Percentiles rank a stretch among this genome's conserved stretches.
Conservation (phyloP, 2,113 vertebrate species). For the Cololabis saira region DNA sequence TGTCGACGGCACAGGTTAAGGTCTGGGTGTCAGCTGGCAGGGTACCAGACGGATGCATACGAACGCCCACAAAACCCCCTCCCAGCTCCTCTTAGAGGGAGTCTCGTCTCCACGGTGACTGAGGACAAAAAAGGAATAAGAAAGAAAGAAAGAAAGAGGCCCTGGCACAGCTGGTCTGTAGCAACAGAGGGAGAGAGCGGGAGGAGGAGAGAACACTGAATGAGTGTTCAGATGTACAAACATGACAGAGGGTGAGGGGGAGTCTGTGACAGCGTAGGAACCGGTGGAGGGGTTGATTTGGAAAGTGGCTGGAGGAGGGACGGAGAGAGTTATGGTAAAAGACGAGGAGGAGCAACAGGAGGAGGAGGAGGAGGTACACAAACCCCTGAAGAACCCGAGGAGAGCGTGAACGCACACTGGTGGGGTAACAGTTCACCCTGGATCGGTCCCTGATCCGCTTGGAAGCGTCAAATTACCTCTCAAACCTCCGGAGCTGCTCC, state of each 20-base stretch:
- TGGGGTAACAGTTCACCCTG: conserved; percentile 20
- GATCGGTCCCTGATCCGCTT: conserved; percentile 27
- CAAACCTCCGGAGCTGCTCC: conserved; percentile 19
- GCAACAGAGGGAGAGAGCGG: conserved; percentile 17
- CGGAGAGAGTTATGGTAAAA: conserved; percentile 1
- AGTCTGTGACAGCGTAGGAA: conserved; percentile 43
- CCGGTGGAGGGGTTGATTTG: conserved; percentile 26
- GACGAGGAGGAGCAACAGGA: conserved; percentile 5
- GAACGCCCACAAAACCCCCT: conserved; percentile 27
- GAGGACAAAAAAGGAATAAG: conserved; percentile 54
- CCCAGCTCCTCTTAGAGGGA: conserved; percentile 46
- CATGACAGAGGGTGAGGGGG: conserved; percentile 60
- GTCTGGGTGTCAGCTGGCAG: conserved; percentile 48
- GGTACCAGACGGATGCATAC: conserved; percentile 46
- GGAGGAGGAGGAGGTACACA: conserved; percentile 39
- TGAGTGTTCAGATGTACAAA: conserved; percentile 51
- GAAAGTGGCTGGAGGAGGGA: conserved; percentile 20
- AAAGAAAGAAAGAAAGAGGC: conserved; percentile 53
- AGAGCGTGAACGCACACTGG: conserved; percentile 46
- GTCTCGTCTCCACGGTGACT: conserved; percentile 72
- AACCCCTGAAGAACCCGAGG: conserved; percentile 38
- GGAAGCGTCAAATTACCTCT: conserved; percentile 49
- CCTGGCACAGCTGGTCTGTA: conserved; percentile 74
- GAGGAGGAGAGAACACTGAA: conserved; percentile 32
- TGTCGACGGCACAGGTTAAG: background rate